Conservation (phyloP, 2,888 invertebrate genomes). For the Kuschelorhynchus macadamiae region DNA sequence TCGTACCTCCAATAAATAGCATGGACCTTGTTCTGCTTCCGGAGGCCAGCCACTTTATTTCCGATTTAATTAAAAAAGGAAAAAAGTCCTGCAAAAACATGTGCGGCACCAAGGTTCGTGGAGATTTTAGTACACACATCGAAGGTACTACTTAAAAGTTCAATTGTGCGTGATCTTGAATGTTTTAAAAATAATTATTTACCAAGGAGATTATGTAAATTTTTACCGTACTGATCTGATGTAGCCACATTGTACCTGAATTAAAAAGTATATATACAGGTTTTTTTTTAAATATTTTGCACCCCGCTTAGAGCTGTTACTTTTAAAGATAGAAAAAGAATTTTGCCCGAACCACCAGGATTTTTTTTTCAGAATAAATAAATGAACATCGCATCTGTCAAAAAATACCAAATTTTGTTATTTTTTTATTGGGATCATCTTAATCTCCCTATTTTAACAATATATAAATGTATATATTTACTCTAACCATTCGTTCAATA, state of each 20-base stretch:
- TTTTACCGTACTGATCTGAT: constrained; percentile 15
- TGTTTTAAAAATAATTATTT: constrained; percentile 31
- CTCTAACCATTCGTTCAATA: too few relatives aligned
- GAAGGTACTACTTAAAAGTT: constrained; percentile 46
- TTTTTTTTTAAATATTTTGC: too few relatives aligned
- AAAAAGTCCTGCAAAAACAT: constrained; percentile 36
- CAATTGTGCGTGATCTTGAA: constrained; percentile 47
- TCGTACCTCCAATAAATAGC: constrained; percentile 34
- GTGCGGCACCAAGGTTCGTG: constrained; percentile 44
- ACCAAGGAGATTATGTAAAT: constrained; percentile 28
- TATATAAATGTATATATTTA: too few relatives aligned
- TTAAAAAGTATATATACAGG: neutral
- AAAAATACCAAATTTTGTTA: too few relatives aligned
- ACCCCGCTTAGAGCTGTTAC: too few relatives aligned
- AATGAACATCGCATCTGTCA: too few relatives aligned
- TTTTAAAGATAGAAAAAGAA: too few relatives aligned
- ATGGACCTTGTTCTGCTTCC: constrained; percentile 63
- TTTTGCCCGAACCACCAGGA: too few relatives aligned
- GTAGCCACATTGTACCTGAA: neutral
- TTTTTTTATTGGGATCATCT: too few relatives aligned
- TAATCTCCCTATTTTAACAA: too few relatives aligned
- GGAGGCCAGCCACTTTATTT: constrained; percentile 64
- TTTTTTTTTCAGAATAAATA: too few relatives aligned
- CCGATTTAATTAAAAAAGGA: constrained; percentile 62
- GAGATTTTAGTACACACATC: constrained; percentile 41